Conservation (phyloP, 2,113 vertebrate species). For the Miniopterus natalensis region DNA sequence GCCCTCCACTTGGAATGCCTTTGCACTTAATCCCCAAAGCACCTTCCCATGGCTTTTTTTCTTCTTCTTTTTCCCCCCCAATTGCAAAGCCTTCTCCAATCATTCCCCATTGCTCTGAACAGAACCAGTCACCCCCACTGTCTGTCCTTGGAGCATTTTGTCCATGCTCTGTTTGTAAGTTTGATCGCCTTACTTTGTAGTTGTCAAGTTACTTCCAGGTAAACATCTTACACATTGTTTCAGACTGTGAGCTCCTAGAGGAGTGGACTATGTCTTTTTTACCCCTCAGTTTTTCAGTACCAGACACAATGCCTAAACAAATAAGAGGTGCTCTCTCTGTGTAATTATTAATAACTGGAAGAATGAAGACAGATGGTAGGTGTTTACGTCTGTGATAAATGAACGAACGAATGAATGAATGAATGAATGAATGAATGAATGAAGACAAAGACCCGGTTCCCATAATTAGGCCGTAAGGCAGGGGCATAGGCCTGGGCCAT, state of each 20-base stretch:
- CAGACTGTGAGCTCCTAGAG: not conserved
- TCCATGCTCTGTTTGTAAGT: not conserved
- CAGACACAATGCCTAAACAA: not conserved
- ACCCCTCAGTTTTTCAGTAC: not conserved
- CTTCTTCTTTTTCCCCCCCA: not conserved
- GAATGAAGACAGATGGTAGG: not conserved
- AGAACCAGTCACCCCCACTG: not conserved
- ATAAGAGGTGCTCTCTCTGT: not conserved
- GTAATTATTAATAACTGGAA: not conserved
- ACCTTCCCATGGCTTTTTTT: not conserved
- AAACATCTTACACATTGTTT: not conserved
- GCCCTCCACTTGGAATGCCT: not conserved
- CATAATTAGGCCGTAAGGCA: not conserved
- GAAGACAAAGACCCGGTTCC: not conserved
- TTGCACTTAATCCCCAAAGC: not conserved
- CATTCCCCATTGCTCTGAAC: not conserved
- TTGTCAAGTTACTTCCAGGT: not conserved
- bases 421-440: not conserved
- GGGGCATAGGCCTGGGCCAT: rapidly evolving
- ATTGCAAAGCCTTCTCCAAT: not conserved
- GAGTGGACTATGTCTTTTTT: not conserved
- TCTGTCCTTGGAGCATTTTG: not conserved
- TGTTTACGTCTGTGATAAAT: not conserved
- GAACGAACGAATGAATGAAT: no score
- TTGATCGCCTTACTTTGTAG: not conserved